Evolutionary conservation across 92 coral and sea anemone species (phyloP), one percentile per base, ranked within the genome.

Genomic region (Palythoa grandis): DNA sequence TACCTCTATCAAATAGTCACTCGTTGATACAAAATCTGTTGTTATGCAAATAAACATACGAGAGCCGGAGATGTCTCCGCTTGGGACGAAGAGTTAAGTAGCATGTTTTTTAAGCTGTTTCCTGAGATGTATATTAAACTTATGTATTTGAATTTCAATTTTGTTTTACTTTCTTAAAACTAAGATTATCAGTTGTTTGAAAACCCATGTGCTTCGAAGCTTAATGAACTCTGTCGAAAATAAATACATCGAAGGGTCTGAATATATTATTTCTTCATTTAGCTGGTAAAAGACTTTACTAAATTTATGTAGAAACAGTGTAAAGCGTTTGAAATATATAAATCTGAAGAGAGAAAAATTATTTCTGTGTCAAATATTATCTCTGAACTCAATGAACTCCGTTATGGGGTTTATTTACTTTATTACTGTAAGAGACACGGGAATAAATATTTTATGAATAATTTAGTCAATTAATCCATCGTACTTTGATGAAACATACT

Each of bases 51-150:
- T 80, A 80, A 22, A 48, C 61, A 16, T 52, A 24, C 5, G 57
- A 24, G 70, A 19, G 84, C 70, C 68, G 74, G 85, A 67, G 85
- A 80, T 52, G 70, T 80, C 85, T 68, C 85, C 43, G 74, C 19
- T 40, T 22, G 75, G 75, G 75, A 80, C 85, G 63, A 48, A 22
- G 8, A 52, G 20, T 20, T 67, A 40, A 24, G 11, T 13, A 35
- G 0, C 15, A 14, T 10, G 20, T 39, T 3, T 25, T 17, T 1
- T 25, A 29, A 75, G 38, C 12, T 29, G n/a, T 14, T 48, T 52
- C n/a, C 7, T 1, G 35, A 47, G 20, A 10, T 12, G 29, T 13
- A 74, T 8, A 74, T 23, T 11, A 2, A 12, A 12, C 17, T 47
- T n/a, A 24, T 20, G n/a, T 1, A 13, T 74, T 50, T 48, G 9